Percentiles rank a stretch among this genome's conserved stretches.
Evolutionary conservation across 2,888 invertebrate genomes (phyloP).

Genomic region (Drosophila fulvimacula): DNA sequence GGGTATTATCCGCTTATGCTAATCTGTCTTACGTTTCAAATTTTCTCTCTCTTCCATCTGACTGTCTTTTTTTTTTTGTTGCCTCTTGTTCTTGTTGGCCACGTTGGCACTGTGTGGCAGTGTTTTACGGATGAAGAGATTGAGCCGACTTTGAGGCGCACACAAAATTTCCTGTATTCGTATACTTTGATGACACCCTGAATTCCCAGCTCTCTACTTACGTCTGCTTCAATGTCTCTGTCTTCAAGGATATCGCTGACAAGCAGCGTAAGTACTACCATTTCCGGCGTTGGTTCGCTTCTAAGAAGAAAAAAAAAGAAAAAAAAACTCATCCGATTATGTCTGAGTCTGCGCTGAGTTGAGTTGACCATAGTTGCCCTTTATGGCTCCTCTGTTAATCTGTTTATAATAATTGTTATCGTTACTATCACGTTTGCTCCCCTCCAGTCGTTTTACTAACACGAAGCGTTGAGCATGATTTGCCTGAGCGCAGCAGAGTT

Average conservation of each 20-base stretch:
- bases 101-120: slow-evolving; percentile 28
- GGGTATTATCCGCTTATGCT: slow-evolving; percentile 78
- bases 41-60: slow-evolving; percentile 31
- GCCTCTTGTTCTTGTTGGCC: not conserved
- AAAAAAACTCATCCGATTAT: slow-evolving; percentile 60
- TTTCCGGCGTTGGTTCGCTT: slow-evolving; percentile 45
- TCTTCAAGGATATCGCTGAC: slow-evolving; percentile 70
- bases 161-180: slow-evolving; percentile 31
- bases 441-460: slow-evolving; percentile 52
- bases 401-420: slow-evolving; percentile 58
- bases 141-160: slow-evolving; percentile 60
- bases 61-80: slow-evolving; percentile 13
- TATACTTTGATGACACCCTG: slow-evolving; percentile 61
- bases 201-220: slow-evolving; percentile 26
- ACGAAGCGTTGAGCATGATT: slow-evolving; percentile 49
- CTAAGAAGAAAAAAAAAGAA: slow-evolving; percentile 28
- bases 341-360: slow-evolving; percentile 43
- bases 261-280: slow-evolving; percentile 68
- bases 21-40: slow-evolving; percentile 74
- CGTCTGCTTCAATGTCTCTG: slow-evolving; percentile 67
- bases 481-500: slow-evolving; percentile 39
- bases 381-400: slow-evolving; percentile 34
- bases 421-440: slow-evolving; percentile 22
- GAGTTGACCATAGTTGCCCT: slow-evolving; percentile 55
- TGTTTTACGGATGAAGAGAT: slow-evolving; percentile 58